Evolutionary conservation across 2,113 vertebrate genomes (phyloP).

Genomic region (Xenus cinereus): DNA sequence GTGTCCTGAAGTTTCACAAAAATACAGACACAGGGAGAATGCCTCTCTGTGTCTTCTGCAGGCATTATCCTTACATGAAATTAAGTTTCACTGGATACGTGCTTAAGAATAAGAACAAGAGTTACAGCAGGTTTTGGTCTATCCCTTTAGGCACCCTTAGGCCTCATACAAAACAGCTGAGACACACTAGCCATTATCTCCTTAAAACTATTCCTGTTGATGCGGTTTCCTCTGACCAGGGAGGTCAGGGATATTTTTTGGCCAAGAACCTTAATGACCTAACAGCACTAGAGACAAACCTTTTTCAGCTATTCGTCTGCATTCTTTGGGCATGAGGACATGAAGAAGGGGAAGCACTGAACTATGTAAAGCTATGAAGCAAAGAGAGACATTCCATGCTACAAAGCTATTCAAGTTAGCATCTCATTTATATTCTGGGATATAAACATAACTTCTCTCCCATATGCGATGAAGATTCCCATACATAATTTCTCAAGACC

Average conservation of each 20-base stretch:
- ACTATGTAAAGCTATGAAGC: conserved; percentile 9
- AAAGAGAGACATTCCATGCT: background rate
- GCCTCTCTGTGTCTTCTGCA: background rate
- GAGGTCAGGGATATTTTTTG: conserved; percentile 36
- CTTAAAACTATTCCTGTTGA: background rate
- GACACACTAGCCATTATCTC: background rate
- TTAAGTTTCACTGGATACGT: background rate
- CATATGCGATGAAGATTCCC: background rate
- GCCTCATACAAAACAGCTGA: background rate
- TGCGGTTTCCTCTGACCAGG: conserved; percentile 1
- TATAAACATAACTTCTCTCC: conserved; percentile 29
- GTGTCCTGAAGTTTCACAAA: background rate
- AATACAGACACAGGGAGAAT: background rate
- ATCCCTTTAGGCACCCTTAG: background rate
- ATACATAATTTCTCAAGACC: background rate
- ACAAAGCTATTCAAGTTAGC: conserved; percentile 3
- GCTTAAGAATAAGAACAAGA: background rate
- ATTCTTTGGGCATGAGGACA: conserved; percentile 41
- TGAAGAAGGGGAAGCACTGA: conserved; percentile 36
- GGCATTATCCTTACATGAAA: background rate
- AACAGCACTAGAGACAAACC: conserved; percentile 36
- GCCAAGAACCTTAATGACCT: conserved; percentile 25
- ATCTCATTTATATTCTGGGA: conserved; percentile 40
- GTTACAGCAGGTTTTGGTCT: background rate
- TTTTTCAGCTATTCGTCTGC: conserved; percentile 48